Evolutionary conservation across 2,113 vertebrate genomes (phyloP).

Genomic region (Neotragus pygmaeus): DNA sequence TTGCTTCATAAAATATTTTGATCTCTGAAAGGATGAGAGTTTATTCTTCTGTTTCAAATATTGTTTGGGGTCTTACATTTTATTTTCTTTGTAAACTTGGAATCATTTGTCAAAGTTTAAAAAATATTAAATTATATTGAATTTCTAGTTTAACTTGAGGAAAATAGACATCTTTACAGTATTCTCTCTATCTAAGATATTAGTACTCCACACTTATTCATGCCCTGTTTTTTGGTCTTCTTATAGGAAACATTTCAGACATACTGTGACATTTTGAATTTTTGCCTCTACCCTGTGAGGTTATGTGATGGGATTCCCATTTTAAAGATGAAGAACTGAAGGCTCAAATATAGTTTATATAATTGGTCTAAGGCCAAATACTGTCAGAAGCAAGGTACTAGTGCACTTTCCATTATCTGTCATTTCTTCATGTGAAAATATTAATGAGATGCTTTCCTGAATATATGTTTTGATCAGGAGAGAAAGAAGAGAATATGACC

Average conservation of each 20-base stretch:
- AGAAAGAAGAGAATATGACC: background rate
- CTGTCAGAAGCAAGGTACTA: background rate
- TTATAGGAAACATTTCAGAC: background rate
- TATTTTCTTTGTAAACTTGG: background rate
- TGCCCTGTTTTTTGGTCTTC: background rate
- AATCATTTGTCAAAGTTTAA: background rate
- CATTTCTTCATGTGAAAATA: background rate
- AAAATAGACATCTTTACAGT: background rate
- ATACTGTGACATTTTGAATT: background rate
- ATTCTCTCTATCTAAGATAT: background rate
- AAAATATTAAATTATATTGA: background rate
- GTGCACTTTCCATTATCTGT: background rate
- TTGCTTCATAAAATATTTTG: background rate
- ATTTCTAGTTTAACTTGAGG: background rate
- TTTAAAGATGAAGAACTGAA: background rate
- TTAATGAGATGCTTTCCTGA: background rate
- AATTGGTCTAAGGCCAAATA: background rate
- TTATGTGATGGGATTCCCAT: background rate
- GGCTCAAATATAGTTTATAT: background rate
- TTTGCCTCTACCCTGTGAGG: background rate
- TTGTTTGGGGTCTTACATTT: background rate
- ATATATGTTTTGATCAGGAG: background rate
- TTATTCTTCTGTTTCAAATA: conserved; percentile 8
- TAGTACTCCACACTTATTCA: background rate
- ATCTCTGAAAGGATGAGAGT: background rate